A percentile compares a stretch with the other conserved stretches of the same genome.
These are phyloP conservation scores for Drosophila sulfurigaster DNA, from an alignment of 1,140 invertebrate genomes.

Conservation along the genomic window DNA sequence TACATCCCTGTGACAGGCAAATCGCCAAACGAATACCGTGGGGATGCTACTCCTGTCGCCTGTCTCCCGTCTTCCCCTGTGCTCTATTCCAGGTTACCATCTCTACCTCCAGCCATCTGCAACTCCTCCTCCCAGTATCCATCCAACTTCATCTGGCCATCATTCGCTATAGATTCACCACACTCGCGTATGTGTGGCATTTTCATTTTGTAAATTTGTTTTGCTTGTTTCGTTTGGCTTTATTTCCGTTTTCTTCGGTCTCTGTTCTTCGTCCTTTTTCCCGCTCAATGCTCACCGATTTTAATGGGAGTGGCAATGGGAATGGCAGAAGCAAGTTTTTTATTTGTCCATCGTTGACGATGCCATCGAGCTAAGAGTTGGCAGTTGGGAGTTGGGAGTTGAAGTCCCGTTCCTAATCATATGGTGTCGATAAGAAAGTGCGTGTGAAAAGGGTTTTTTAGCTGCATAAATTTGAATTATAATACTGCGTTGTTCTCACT, in stretches of 20 bases:
- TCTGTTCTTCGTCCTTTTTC: background rate
- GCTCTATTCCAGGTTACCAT: slow-evolving; percentile 5
- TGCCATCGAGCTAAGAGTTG: background rate
- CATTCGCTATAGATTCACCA: background rate
- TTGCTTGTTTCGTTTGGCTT: slow-evolving; percentile 82
- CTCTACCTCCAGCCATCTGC: background rate
- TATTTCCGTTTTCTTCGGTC: slow-evolving; percentile 70
- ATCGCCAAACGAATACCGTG: slow-evolving; percentile 80
- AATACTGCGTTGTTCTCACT: slow-evolving; percentile 59
- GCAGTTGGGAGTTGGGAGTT: background rate
- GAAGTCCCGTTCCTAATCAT: slow-evolving; percentile 39
- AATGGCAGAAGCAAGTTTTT: slow-evolving; percentile 27
- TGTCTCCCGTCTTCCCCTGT: slow-evolving; percentile 16
- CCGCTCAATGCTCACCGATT: slow-evolving; percentile 1
- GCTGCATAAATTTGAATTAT: slow-evolving; percentile 83
- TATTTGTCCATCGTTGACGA: slow-evolving; percentile 38
- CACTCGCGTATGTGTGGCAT: slow-evolving; percentile 52
- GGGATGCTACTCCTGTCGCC: slow-evolving; percentile 48
- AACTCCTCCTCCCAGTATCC: background rate
- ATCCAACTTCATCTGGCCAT: background rate
- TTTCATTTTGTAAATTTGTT: slow-evolving; percentile 84
- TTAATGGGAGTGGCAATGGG: slow-evolving; percentile 37
- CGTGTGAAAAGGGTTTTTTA: slow-evolving; percentile 79
- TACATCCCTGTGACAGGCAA: slow-evolving; percentile 75
- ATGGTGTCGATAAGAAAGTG: slow-evolving; percentile 79